These are phyloP conservation scores for Drosophila quinaria DNA, from an alignment of 2,888 invertebrate species.

Conservation along the genomic window DNA sequence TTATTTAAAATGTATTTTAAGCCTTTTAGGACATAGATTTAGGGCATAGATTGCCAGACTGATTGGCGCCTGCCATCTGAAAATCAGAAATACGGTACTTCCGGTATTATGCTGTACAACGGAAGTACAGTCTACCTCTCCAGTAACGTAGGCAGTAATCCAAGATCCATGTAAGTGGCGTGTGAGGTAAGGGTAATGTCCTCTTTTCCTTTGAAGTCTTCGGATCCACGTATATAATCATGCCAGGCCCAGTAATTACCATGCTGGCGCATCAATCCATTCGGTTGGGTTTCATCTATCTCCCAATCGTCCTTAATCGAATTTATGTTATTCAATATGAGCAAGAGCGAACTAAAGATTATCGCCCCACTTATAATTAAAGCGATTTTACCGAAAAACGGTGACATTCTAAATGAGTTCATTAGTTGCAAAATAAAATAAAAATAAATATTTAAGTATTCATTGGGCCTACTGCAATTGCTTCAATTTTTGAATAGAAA, in stretches of 20 bases:
- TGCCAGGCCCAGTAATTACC: slow-evolving; percentile 56
- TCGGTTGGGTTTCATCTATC: background rate
- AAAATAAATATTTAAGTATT: background rate
- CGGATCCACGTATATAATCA: slow-evolving; percentile 27
- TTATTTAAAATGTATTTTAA: too few species aligned
- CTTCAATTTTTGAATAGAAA: too few species aligned
- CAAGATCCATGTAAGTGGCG: slow-evolving; percentile 75
- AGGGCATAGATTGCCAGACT: slow-evolving; percentile 46
- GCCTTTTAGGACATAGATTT: too few species aligned
- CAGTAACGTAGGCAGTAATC: slow-evolving; percentile 72
- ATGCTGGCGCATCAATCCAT: slow-evolving; percentile 41
- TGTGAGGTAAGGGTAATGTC: slow-evolving; percentile 80
- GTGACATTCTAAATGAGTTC: slow-evolving; percentile 34
- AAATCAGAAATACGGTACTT: background rate
- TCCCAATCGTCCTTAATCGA: background rate
- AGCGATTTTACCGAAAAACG: slow-evolving; percentile 20
- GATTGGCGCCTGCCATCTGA: slow-evolving; percentile 54
- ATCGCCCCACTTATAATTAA: background rate
- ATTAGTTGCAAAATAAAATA: background rate
- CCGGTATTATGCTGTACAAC: too few species aligned
- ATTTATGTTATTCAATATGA: slow-evolving; percentile 5
- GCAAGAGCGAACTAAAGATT: background rate
- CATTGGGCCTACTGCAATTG: background rate
- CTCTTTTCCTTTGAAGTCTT: slow-evolving; percentile 26
- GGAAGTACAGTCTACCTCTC: slow-evolving; percentile 61